phyloP scores from a whole-genome alignment of 2,888 invertebrate species.

The Polydrusus cervinus region DNA sequence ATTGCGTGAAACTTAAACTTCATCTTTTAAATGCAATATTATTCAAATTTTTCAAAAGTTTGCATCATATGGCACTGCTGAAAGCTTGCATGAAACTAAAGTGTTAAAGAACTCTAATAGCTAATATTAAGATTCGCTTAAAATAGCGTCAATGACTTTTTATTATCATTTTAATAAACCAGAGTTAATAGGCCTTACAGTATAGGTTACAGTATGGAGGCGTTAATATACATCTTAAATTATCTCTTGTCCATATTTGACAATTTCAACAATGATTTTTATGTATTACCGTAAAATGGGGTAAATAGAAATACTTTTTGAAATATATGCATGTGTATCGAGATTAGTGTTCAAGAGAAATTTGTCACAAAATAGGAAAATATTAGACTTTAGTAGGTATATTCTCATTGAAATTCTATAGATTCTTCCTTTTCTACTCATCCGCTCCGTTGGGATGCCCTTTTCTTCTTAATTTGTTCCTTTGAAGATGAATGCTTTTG shows the following conservation, averaged over 20 bases:
- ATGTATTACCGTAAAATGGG: too few relatives aligned
- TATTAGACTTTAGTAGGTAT: too few relatives aligned
- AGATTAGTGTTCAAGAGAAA: too few relatives aligned
- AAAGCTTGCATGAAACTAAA: background rate
- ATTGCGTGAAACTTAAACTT: conserved; percentile 1
- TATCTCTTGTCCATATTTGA: conserved; percentile 12
- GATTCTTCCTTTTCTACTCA: too few relatives aligned
- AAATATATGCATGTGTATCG: too few relatives aligned
- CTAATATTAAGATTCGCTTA: conserved; percentile 14
- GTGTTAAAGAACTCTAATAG: conserved; percentile 18
- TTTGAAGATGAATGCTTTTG: too few relatives aligned
- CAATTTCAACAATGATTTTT: background rate
- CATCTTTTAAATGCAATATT: conserved; percentile 5
- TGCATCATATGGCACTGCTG: background rate
- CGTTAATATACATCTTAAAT: conserved; percentile 22
- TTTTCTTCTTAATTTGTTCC: too few relatives aligned
- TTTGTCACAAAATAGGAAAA: too few relatives aligned
- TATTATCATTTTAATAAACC: conserved; percentile 34
- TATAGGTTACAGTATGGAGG: conserved; percentile 27
- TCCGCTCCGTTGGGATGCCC: too few relatives aligned
- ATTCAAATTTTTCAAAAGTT: background rate
- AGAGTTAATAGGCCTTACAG: conserved; percentile 35
- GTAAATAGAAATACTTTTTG: too few relatives aligned
- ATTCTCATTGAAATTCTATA: too few relatives aligned
- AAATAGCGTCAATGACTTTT: conserved; percentile 30